Conservation (phyloP, 2,113 vertebrate species). For the Seriola dumerili region DNA sequence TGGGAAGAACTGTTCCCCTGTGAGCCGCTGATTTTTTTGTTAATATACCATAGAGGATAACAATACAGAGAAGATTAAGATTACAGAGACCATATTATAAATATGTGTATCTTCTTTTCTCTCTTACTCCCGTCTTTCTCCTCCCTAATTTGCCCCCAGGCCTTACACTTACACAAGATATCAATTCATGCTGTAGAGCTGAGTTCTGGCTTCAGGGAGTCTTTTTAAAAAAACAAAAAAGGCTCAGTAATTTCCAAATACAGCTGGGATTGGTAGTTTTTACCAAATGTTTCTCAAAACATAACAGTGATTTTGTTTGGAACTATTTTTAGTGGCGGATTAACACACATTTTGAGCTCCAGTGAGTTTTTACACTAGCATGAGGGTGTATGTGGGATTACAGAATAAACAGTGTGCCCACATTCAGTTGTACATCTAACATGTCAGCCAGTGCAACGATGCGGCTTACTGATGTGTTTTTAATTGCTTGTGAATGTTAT, state of each 20-base stretch:
- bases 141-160: not conserved
- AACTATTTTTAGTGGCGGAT: not conserved
- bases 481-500: too few species aligned
- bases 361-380: not conserved
- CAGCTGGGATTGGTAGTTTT: too few species aligned
- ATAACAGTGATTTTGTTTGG: not conserved
- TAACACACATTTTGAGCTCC: not conserved
- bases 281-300: too few species aligned
- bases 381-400: not conserved
- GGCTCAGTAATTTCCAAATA: too few species aligned
- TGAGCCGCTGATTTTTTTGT: slow-evolving; percentile 19
- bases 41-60: slow-evolving; percentile 18
- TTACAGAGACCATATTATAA: slow-evolving; percentile 1
- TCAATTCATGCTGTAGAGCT: not conserved
- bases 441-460: too few species aligned
- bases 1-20: slow-evolving; percentile 5
- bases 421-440: too few species aligned
- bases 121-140: not conserved
- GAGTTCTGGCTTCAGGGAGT: too few species aligned
- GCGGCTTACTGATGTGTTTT: too few species aligned
- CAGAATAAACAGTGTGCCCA: too few species aligned
- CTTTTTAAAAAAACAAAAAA: too few species aligned
- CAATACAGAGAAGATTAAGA: slow-evolving; percentile 5
- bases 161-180: not conserved
- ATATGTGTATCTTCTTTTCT: not conserved